Base-by-base conservation (phyloP, 2,888 invertebrate species). In the Caenorhabditis imperialis region DNA sequence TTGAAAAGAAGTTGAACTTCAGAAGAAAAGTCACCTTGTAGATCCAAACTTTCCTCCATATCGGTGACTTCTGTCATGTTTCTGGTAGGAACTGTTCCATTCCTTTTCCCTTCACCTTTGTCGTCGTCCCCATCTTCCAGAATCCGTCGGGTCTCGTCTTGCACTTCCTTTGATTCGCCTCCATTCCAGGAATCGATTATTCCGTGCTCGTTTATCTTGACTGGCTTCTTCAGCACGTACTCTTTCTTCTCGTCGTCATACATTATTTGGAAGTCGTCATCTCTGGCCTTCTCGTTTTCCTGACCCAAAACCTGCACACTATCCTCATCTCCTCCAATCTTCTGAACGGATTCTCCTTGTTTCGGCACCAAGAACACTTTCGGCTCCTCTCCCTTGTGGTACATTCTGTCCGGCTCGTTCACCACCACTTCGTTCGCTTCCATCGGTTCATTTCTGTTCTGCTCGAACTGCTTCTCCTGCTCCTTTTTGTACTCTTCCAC, bases 201-300 rank as follows among this genome's bases (percentile, higher is more conserved):
- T 65, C 63, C 63, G 30, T 72, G 40, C 40, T 45, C 51, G 45
- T 72, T 48, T 38, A 55, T 51, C 48, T 51, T 63, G 12, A 60
- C 8, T 12, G 58, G 72, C 12, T 38, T 62, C 30, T 57, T 55
- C 37, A 73, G 22, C 16, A 67, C 65, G 20, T 67, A 65, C n/a
- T 60, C 65, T 25, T 38, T 54, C 45, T 61, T 50, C 22, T 55
- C 60, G n/a, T 60, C 65, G 18, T 73, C 65, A 30, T 73, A 73
- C 53, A 61, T 61, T 57, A 73, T 61, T 25, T 60, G 60, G 27
- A 67, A 73, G 38, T 63, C 58, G 20, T 72, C 72, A 1, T 72
- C 62, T n/a, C 40, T 45, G 16, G 38, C 35, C 12, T 35, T 33
- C 16, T 60, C 55, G n/a, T 20, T 25, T 33, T 44, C 60, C 10